These are phyloP conservation scores for Phaonia tiefii DNA, from an alignment of 2,888 invertebrate genomes.

Conservation along the genomic window DNA sequence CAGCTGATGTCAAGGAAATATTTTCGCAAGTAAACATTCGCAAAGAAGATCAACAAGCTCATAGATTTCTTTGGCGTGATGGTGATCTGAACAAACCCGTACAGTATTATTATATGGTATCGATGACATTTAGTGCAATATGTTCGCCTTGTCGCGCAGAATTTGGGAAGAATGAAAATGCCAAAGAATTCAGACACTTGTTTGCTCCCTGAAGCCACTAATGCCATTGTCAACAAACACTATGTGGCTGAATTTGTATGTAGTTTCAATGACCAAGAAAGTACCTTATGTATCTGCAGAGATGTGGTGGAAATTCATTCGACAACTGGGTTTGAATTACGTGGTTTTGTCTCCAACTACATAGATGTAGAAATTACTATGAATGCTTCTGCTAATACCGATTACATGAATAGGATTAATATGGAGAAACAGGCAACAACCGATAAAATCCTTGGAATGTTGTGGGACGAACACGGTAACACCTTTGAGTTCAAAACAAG, in stretches of 20 bases:
- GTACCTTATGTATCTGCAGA: conserved; percentile 68
- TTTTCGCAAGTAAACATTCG: too few species aligned
- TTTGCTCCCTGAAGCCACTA: conserved; percentile 61
- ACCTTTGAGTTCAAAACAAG: too few species aligned
- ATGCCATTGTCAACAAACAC: conserved; percentile 57
- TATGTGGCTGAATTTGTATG: conserved; percentile 66
- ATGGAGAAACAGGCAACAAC: too few species aligned
- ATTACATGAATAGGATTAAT: too few species aligned
- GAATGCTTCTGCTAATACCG: too few species aligned
- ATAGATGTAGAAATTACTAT: too few species aligned
- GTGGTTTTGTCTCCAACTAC: conserved; percentile 37
- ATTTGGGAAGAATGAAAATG: conserved; percentile 71
- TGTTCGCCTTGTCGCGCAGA: conserved; percentile 71
- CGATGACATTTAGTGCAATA: conserved; percentile 59
- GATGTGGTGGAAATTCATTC: too few species aligned
- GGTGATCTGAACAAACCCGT: conserved; percentile 17
- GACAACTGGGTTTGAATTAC: conserved; percentile 35
- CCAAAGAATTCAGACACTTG: conserved; percentile 39
- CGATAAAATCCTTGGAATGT: too few species aligned
- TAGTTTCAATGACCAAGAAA: conserved; percentile 70
- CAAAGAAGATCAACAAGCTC: conserved; percentile 68
- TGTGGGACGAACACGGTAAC: too few species aligned
- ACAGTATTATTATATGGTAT: conserved; percentile 43
- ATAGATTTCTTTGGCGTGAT: conserved; percentile 65
- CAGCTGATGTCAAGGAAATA: too few species aligned